Conservation (phyloP, 2,888 invertebrate species). For the Byasa hedistus region DNA sequence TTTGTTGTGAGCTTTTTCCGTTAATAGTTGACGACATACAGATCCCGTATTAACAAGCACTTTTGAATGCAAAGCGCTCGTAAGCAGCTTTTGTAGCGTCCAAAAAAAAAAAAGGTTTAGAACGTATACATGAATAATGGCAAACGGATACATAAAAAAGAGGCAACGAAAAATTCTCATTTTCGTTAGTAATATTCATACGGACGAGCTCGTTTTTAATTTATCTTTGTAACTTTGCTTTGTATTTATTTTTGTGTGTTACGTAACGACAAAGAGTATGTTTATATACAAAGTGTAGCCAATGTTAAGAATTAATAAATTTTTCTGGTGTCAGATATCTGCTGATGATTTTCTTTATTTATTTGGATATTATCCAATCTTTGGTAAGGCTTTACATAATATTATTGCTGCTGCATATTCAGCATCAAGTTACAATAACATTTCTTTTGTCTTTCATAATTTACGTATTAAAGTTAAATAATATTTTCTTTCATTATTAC, state of each 20-base stretch:
- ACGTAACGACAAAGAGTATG: background rate
- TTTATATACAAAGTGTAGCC: too few relatives aligned
- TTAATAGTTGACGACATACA: slow-evolving; percentile 17
- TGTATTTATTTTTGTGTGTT: background rate
- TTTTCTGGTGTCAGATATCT: too few relatives aligned
- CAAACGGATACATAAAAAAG: slow-evolving; percentile 2
- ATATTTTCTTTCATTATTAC: too few relatives aligned
- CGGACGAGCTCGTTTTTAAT: slow-evolving; percentile 16
- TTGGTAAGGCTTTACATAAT: too few relatives aligned
- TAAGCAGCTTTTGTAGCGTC: slow-evolving; percentile 21
- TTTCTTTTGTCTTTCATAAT: too few relatives aligned
- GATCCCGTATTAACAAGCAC: slow-evolving; percentile 25
- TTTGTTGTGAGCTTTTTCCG: background rate
- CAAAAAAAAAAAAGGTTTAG: slow-evolving; percentile 18
- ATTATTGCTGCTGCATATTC: too few relatives aligned
- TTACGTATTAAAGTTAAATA: too few relatives aligned
- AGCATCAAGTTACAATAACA: too few relatives aligned
- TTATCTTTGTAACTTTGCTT: slow-evolving; percentile 5
- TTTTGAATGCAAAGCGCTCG: slow-evolving; percentile 26
- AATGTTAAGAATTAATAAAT: too few relatives aligned
- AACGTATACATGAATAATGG: slow-evolving; percentile 19
- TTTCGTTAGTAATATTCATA: slow-evolving; percentile 13
- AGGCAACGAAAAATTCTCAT: slow-evolving; percentile 16
- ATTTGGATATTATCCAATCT: too few relatives aligned
- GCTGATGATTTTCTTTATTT: too few relatives aligned